Evolutionary conservation across 2,888 invertebrate species (phyloP), one percentile per base, ranked within the genome.

Genomic region (Temnothorax unifasciatus): DNA sequence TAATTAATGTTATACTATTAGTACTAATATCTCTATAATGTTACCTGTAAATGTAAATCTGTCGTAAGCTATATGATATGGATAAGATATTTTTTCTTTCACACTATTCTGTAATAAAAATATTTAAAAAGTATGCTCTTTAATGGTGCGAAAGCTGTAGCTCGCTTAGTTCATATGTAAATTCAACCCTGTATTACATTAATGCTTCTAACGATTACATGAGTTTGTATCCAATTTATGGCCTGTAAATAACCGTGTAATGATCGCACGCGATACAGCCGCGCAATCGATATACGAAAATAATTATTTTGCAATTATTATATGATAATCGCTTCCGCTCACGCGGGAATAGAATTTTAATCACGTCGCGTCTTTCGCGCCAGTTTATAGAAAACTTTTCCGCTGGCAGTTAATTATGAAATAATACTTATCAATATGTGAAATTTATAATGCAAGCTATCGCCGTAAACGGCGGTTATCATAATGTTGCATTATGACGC

Each of bases 231-330:
- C 8, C 47, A 57, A 25, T 79, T 71, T 71, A 34, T 34, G 3
- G 44, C 8, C 11, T 29, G 34, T 44, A 57, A 13, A 34, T 38
- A 34, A 73, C 52, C 5, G 25, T n/a, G 13, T 18, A 75, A 82
- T 25, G 13, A 76, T 71, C 21, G 57, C 15, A 44, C 44, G 44
- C 64, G 3, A 68, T 25, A 18, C 34, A n/a, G 15, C 25, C 41
- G 38, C 47, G 44, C 13, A 41, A 77, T 59, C 29, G 29, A 83
- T 83, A 83, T 83, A 15, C 29, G 38, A 79, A 47, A 47, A 1
- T 57, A 71, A 71, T 59, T 71, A 71, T 57, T 59, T 71, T n/a
- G 21, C 73, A 34, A 47, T 79, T 77, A 75, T 77, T 69, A 57
- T 69, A 57, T 71, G 41, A 41, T 52, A 66, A 38, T 64, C 73